Evolutionary conservation across 1,140 invertebrate species (phyloP), one percentile per base, ranked within the genome.

Genomic region (Camponotus floridanus): DNA sequence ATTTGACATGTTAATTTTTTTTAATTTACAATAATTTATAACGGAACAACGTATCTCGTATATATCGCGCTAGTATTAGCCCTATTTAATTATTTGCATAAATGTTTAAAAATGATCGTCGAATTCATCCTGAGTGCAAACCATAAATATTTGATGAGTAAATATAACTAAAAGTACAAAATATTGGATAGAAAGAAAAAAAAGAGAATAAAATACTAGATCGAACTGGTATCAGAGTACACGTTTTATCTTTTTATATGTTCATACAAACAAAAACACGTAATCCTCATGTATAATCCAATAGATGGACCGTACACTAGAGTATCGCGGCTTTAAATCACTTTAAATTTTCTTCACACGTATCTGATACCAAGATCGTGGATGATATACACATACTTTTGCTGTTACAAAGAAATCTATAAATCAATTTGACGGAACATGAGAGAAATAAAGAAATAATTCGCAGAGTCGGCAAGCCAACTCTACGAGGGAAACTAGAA

Each of bases 91-190:
- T 57, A 33, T 45, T 73, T 6, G 33, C 61, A 31, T 45, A 57
- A 13, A 21, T 48, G 7, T 13, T 42, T 33, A 7, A n/a, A 42
- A 9, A 11, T 33, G 36, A 57, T 89, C 76, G 36, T 86, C 68
- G 81, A 89, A 89, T 65, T 79, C 55, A 76, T 88, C 70, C 87
- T 70, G 74, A 65, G 68, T 51, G 62, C 55, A 48, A 33, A 59
- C 31, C 26, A 36, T 57, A 33, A 68, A 81, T 73, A 59, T 73
- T 39, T 57, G 31, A 74, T 48, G 33, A 73, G 5, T 70, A 70
- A 26, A 59, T 2, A 33, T n/a, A 81, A 81, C 51, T 11, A 39
- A 80, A 70, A 70, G 6, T 65, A 51, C 4, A 26, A 26, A 26
- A 26, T 26, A 26, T 26, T 26, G 26, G 26, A 26, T 26, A 26